Evolutionary conservation across 2,888 invertebrate genomes (phyloP), one percentile per base, ranked within the genome.

Genomic region (Sisyra terminalis): DNA sequence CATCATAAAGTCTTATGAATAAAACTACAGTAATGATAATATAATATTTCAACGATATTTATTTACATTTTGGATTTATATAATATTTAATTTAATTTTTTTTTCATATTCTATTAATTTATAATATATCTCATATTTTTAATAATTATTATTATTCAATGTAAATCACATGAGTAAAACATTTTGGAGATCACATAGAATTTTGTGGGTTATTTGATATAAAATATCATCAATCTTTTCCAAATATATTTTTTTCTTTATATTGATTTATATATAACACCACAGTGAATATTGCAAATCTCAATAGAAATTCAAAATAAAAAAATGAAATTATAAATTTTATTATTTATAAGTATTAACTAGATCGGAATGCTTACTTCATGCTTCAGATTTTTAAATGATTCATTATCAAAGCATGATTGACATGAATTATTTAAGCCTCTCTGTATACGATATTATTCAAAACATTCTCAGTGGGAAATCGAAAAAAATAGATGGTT

Each of bases 161-260:
- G 43, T 47, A 45, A 44, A 43, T 43, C 46, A 47, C 48, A 46
- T 40, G 45, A 47, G 45, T 47, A 45, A 45, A 44, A 46, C 44
- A 39, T 43, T 40, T 34, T n/a, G 67, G 69, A 69, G 69, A 69
- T 69, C 69, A 69, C 69, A 69, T 68, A 68, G 67, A 67, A 67
- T 67, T 66, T 67, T 67, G 30, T 43, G 43, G 17, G 38, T 24
- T 38, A 37, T 29, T 43, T 38, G n/a, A 43, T 10, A 10, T 14
- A 13, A 14, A 15, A 17, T 14, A 18, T 9, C 15, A 38, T 18
- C 38, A 32, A 32, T 6, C 14, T 6, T 13, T n/a, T 32, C 5
- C 4, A 32, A n/a, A 32, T 5, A 13, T 3, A 29, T 8, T 29
- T 29, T 29, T 32, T 13, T 13, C n/a, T 9, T 9, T 6, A 32